A percentile compares a stretch with the other conserved stretches of the same genome.
phyloP scores from a whole-genome alignment of 1,140 invertebrate genomes.

The Lucilia cuprina region DNA sequence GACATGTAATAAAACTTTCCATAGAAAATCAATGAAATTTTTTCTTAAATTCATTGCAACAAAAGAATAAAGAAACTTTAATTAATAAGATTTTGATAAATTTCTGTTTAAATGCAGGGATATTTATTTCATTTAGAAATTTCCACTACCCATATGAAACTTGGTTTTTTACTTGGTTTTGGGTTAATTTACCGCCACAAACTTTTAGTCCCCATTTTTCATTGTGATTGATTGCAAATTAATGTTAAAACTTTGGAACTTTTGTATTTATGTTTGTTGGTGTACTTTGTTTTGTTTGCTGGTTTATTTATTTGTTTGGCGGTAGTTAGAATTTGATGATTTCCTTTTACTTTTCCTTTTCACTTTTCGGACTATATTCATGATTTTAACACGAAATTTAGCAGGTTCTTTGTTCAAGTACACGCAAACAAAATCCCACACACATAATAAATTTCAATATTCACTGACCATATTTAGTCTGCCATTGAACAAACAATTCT shows the following conservation, averaged over 20 bases:
- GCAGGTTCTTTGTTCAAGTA: no score
- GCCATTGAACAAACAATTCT: not conserved
- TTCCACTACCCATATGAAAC: not conserved
- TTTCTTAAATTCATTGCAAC: not conserved
- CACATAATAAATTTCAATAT: not conserved
- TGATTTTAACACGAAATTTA: no score
- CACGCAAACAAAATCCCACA: not conserved
- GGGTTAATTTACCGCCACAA: not conserved
- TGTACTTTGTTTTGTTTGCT: no score
- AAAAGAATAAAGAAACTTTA: not conserved
- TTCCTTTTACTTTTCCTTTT: no score
- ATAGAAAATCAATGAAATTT: not conserved
- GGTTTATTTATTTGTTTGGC: not conserved
- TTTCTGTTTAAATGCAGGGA: not conserved
- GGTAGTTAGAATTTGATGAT: not conserved
- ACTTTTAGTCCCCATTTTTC: not conserved
- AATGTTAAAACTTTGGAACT: not conserved
- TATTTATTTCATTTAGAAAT: not conserved
- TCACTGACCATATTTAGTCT: not conserved
- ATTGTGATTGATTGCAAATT: constrained; percentile 31
- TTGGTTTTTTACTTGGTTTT: not conserved
- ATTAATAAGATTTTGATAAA: not conserved
- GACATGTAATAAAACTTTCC: not conserved
- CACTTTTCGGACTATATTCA: no score
- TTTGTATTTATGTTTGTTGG: not conserved